These are phyloP conservation scores for Dicyrtomina minuta DNA, from an alignment of 2,888 invertebrate species.

Conservation along the genomic window DNA sequence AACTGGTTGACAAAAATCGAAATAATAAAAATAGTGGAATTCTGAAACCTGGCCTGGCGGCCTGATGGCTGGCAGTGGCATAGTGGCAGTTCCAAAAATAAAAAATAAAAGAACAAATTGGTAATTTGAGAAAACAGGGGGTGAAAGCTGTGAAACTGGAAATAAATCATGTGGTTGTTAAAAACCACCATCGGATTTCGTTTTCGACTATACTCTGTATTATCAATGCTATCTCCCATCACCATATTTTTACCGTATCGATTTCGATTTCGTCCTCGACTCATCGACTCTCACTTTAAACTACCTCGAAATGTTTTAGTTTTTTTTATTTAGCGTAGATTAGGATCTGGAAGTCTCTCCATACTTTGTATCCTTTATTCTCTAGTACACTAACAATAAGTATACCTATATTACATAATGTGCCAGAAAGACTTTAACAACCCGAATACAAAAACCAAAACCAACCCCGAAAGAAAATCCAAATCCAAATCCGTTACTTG, in stretches of 20 bases:
- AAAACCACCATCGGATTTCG: too few relatives aligned
- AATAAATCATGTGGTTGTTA: conserved; percentile 12
- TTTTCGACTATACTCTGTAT: background rate
- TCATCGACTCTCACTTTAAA: too few relatives aligned
- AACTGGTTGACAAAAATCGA: too few relatives aligned
- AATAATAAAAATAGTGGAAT: background rate
- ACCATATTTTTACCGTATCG: background rate
- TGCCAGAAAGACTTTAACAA: too few relatives aligned
- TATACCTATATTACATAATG: background rate
- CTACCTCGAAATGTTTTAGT: too few relatives aligned
- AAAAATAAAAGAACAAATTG: conserved; percentile 28
- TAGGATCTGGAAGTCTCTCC: too few relatives aligned
- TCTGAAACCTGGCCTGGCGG: too few relatives aligned
- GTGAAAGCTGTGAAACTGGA: conserved; percentile 1
- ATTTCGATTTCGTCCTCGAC: too few relatives aligned
- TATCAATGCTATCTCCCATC: background rate
- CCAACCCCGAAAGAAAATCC: background rate
- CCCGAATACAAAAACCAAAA: too few relatives aligned
- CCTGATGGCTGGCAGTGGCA: too few relatives aligned
- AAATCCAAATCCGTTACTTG: background rate
- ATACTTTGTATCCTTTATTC: background rate
- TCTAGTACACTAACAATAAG: background rate
- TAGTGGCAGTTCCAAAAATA: too few relatives aligned
- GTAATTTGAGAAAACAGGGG: conserved; percentile 19
- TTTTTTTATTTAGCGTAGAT: too few relatives aligned